Evolutionary conservation across 2,888 invertebrate genomes (phyloP).

Genomic region (Tipula lateralis): DNA sequence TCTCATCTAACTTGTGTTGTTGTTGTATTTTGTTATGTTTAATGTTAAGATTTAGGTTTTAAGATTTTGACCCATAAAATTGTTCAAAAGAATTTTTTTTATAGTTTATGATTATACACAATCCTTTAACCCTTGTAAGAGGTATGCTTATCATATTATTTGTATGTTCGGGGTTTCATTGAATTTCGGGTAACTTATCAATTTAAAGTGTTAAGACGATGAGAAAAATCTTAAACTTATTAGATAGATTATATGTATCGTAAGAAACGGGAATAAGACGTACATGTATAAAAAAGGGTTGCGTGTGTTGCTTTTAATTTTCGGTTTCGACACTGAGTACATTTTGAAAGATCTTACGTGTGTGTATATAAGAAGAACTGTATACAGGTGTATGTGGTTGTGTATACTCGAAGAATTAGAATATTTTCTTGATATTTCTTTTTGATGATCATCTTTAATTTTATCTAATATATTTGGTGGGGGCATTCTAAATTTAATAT

Average conservation of each 20-base stretch:
- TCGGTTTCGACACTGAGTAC: neutral
- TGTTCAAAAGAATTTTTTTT: neutral
- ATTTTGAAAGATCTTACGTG: neutral
- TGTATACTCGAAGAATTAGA: neutral
- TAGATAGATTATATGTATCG: neutral
- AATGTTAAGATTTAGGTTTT: neutral
- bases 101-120: neutral
- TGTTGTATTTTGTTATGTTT: neutral
- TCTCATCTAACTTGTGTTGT: neutral
- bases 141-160: neutral
- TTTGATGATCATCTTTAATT: neutral
- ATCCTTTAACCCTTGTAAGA: slow-evolving; percentile 2
- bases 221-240: neutral
- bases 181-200: neutral
- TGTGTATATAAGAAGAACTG: neutral
- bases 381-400: neutral
- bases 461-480: neutral
- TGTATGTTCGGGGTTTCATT: neutral
- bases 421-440: neutral
- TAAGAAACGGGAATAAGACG: neutral
- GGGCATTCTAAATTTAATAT: neutral
- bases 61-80: slow-evolving; percentile 16
- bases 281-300: neutral
- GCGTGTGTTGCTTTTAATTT: slow-evolving; percentile 14
- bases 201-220: neutral